These are phyloP conservation scores for Sesia bembeciformis DNA, from an alignment of 2,888 invertebrate genomes.

Conservation along the genomic window DNA sequence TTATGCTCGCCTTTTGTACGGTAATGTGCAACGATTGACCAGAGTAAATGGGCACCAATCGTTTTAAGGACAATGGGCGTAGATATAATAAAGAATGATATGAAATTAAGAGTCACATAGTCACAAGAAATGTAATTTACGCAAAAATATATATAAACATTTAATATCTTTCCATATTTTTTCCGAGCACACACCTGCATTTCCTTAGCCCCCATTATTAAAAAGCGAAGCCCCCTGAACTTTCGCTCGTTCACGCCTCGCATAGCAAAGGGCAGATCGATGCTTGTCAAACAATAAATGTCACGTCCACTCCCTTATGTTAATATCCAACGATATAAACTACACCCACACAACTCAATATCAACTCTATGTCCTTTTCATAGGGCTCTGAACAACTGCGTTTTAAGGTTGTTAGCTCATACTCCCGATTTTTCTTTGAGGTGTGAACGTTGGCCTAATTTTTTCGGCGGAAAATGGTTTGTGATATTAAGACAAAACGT, in stretches of 20 bases:
- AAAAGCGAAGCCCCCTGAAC: conserved; percentile 33
- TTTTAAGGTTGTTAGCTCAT: conserved; percentile 15
- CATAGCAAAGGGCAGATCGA: conserved; percentile 71
- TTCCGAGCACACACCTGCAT: not conserved
- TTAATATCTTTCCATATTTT: not conserved
- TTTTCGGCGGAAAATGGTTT: conserved; percentile 46
- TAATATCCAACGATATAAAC: conserved; percentile 25
- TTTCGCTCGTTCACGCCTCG: conserved; percentile 59
- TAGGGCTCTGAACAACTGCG: conserved; percentile 18
- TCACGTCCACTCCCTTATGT: conserved; percentile 71
- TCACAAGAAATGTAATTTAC: not conserved
- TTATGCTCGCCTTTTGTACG: too few relatives aligned
- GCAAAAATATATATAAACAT: too few relatives aligned
- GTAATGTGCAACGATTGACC: too few relatives aligned
- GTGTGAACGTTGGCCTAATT: conserved; percentile 67
- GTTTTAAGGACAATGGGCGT: too few relatives aligned
- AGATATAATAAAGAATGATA: conserved; percentile 15
- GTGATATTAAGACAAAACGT: conserved; percentile 42
- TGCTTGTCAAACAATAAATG: conserved; percentile 74
- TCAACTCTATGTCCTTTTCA: conserved; percentile 10
- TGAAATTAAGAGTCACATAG: not conserved
- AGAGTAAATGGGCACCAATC: too few relatives aligned
- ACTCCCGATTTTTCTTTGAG: conserved; percentile 61
- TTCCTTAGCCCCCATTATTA: conserved; percentile 10
- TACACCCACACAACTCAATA: conserved; percentile 9